Percentiles rank a stretch among this genome's conserved stretches.
phyloP scores from a whole-genome alignment of 2,888 invertebrate genomes.

The Terebella lapidaria region DNA sequence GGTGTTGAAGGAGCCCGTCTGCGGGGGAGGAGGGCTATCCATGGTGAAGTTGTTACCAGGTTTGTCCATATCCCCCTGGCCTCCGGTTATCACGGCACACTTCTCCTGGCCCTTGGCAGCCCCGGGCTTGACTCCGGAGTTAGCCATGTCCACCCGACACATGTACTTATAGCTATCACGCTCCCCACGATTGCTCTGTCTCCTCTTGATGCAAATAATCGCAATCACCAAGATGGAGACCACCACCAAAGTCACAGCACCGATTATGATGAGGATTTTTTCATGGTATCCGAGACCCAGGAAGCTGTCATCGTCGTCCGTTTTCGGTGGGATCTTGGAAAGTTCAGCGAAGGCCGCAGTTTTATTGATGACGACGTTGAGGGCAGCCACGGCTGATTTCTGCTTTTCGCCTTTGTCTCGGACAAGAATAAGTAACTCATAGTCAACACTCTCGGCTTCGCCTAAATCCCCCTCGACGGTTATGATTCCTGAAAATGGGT shows the following conservation, averaged over 20 bases:
- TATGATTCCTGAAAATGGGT: conserved; percentile 34
- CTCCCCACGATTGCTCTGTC: background rate
- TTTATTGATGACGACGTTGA: background rate
- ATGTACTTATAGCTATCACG: conserved; percentile 10
- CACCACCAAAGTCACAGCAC: background rate
- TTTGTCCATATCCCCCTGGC: too few species aligned
- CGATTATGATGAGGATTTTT: background rate
- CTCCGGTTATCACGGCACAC: too few species aligned
- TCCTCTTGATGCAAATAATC: background rate
- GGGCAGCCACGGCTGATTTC: background rate
- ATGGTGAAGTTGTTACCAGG: too few species aligned
- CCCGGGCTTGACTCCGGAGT: too few species aligned
- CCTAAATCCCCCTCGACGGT: background rate
- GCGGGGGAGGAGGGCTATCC: too few species aligned
- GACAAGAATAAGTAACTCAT: conserved; percentile 2
- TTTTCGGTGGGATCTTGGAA: background rate
- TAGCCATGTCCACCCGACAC: background rate
- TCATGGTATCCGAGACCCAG: background rate
- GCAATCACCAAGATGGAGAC: background rate
- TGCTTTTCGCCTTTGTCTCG: conserved; percentile 2
- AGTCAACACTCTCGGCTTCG: background rate
- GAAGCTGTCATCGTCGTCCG: background rate
- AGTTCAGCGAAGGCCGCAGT: background rate
- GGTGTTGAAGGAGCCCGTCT: too few species aligned
- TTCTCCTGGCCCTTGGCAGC: too few species aligned